Base-by-base conservation (phyloP, 2,888 invertebrate species). In the Melanargia galathea region DNA sequence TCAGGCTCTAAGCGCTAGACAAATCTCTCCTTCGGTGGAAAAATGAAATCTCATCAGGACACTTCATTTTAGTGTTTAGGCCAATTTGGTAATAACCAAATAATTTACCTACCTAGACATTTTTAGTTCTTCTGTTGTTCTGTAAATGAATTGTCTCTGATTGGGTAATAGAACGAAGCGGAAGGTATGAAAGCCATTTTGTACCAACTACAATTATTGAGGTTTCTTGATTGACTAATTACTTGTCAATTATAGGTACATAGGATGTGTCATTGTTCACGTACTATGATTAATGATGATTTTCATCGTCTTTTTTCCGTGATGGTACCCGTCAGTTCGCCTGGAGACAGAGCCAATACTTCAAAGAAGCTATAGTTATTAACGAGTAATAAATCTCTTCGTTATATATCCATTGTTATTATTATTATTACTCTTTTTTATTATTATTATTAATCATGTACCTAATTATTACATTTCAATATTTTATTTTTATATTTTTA, bases 311-410 rank as follows among this genome's bases (percentile, higher is more conserved):
- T 86, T 82, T 84, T 87, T 84, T 78, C 82, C 81, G 80, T 81
- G 80, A 83, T 78, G 81, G 79, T 83, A 81, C 84, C 82, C 80
- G 75, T 82, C 86, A 96, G 96, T 96, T 95, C 94, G 96, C 96
- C 94, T 97, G 97, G 97, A 96, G 96, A 94, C 95, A 96, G 95
- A 97, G 97, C 95, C 94, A 96, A 93, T 95, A 97, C 96, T 97
- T 97, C 97, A 96, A 95, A 95, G 96, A 97, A 94, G 97, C 97
- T 93, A 96, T 97, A 93, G 95, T 96, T 93, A 94, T 94, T 93
- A 94, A 95, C 92, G 95, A 96, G 95, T 95, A 95, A 95, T 92
- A 87, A 90, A 87, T 87, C 84, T 91, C 88, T 92, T 84, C 84
- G 83, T 88, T 82, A 90, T 92, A 87, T 86, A 82, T 78, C 75